Base-by-base conservation (phyloP, 2,797 vertebrate genomes). In the Hyperoplus lanceolatus region DNA sequence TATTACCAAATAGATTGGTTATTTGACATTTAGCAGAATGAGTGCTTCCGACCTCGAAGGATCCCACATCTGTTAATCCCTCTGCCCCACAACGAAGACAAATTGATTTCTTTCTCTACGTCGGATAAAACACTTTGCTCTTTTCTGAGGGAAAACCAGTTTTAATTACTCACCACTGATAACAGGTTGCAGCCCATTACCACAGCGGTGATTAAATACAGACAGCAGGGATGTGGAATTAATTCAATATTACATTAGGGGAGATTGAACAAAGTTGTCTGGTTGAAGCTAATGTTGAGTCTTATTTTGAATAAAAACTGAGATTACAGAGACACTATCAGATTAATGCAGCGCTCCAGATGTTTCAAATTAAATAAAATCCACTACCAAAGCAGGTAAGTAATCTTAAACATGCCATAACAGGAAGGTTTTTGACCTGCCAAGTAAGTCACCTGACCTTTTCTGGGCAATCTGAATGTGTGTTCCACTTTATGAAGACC, bases 151-250 rank as follows among this genome's bases (percentile, higher is more conserved):
- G 77, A 87, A 75, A 58, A 50, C 41, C 70, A 63, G 46, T 65
- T 82, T 70, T 80, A 90, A 87, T 86, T 80, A 75, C 63, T 63
- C 58, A 72, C 79, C 81, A 70, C 69, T 62, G 79, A 84, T 73
- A 75, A 75, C 82, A 76, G 79, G 58, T 39, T 82, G 76, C 64
- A 84, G 80, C 73, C 73, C 78, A 83, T 93, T 90, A 91, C 54
- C 84, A 75, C 50, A 83, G 77, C 48, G 0, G 69, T 73, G 66
- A 91, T 92, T 91, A 90, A 94, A 93, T 87, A 89, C 80, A 73
- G 56, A 68, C 79, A 83, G 70, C 77, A 80, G 77, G 60, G 53
- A 57, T 36, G 45, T 14, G 62, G 63, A 75, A 64, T 74, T 86
- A 82, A 90, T 89, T 48, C 80, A 85, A 85, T 76, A 81, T 76